Conservation (phyloP, 2,113 vertebrate genomes). For the Sceloporus undulatus region DNA sequence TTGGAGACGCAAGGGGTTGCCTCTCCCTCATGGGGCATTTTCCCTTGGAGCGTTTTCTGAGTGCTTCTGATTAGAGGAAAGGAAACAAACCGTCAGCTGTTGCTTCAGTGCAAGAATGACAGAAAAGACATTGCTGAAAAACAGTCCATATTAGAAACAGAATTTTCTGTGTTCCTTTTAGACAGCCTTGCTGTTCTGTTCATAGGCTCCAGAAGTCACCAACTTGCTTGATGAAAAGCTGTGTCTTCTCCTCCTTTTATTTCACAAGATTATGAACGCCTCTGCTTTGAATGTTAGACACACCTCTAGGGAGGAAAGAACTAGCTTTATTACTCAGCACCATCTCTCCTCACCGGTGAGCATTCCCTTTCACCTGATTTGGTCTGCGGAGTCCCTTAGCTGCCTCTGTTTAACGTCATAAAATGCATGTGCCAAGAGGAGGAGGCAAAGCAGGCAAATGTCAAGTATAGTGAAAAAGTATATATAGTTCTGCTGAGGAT, state of each 20-base stretch:
- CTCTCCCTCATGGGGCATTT: constrained; percentile 67
- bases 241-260: constrained; percentile 62
- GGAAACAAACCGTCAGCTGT: constrained; percentile 3
- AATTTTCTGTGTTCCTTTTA: constrained; percentile 37
- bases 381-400: constrained; percentile 57
- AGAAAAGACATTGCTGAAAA: not conserved
- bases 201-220: constrained; percentile 48
- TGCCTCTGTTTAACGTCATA: constrained; percentile 64
- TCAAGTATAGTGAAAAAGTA: constrained; percentile 40
- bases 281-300: constrained; percentile 56
- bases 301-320: constrained; percentile 65
- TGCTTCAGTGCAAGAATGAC: accelerated
- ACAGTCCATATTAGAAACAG: constrained; percentile 17
- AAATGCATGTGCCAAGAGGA: not conserved
- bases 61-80: not conserved
- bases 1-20: not conserved
- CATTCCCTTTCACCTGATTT: constrained; percentile 72
- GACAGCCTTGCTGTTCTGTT: constrained; percentile 46
- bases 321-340: constrained; percentile 43
- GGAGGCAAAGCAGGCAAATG: constrained; percentile 31
- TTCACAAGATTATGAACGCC: constrained; percentile 53
- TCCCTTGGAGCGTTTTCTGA: not conserved
- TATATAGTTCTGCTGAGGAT: accelerated
- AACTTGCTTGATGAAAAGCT: constrained; percentile 39
- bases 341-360: constrained; percentile 40